These are phyloP conservation scores for Pemphigus obesinymphae DNA, from an alignment of 1,140 invertebrate species.

Conservation along the genomic window DNA sequence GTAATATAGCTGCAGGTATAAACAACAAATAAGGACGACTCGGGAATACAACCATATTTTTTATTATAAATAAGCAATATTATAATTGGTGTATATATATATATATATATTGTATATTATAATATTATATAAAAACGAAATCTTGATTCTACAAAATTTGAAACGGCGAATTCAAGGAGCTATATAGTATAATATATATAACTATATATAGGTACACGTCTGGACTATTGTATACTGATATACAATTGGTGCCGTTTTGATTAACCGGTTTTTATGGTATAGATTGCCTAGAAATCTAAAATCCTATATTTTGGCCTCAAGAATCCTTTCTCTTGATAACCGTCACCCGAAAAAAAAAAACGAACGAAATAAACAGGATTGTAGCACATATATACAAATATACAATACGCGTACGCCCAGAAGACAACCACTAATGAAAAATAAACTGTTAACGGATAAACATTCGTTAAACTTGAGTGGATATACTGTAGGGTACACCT, in stretches of 20 bases:
- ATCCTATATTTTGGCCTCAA: background rate
- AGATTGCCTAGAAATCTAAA: constrained; percentile 8
- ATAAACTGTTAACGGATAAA: background rate
- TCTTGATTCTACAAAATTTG: background rate
- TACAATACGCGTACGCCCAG: background rate
- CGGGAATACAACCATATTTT: background rate
- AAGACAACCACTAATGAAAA: background rate
- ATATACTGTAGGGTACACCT: background rate
- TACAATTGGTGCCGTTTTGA: background rate
- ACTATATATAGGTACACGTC: background rate
- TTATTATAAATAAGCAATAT: background rate
- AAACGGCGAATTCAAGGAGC: background rate
- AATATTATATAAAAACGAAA: background rate
- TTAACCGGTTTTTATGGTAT: constrained; percentile 12
- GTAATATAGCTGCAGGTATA: background rate
- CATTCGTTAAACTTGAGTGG: background rate
- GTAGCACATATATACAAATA: background rate
- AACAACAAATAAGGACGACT: background rate
- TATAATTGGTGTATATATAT: too few species aligned
- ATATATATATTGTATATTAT: background rate
- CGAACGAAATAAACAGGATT: background rate
- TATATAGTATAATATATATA: background rate
- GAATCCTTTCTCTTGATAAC: background rate
- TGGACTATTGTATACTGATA: background rate
- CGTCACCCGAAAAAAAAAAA: background rate